These are phyloP conservation scores for Atethmia centrago DNA, from an alignment of 2,888 invertebrate species.

Conservation along the genomic window DNA sequence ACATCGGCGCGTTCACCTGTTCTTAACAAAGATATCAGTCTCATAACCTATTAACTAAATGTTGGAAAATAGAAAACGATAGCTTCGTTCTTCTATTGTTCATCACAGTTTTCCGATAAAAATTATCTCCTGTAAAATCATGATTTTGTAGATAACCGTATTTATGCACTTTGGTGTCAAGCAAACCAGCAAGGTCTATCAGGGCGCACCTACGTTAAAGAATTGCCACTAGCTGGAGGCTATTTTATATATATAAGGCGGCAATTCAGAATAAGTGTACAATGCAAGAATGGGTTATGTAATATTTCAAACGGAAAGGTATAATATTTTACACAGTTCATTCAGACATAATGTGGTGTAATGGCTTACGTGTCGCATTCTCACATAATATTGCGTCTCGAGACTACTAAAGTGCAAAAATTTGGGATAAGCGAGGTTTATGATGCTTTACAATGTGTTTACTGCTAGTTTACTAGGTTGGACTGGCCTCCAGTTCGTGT, in stretches of 20 bases:
- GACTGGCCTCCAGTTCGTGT: background rate
- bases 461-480: too few relatives aligned
- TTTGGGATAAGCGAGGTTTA: constrained; percentile 37
- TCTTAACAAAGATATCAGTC: too few relatives aligned
- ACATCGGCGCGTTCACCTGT: too few relatives aligned
- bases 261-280: background rate
- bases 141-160: too few relatives aligned
- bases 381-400: constrained; percentile 23
- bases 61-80: too few relatives aligned
- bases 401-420: constrained; percentile 37
- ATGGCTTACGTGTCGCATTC: constrained; percentile 29
- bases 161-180: too few relatives aligned
- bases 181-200: too few relatives aligned
- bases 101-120: too few relatives aligned
- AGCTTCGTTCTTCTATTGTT: too few relatives aligned
- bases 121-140: too few relatives aligned
- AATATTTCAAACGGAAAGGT: constrained; percentile 27
- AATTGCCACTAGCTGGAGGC: background rate
- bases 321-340: constrained; percentile 35
- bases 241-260: background rate
- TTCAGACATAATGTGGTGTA: constrained; percentile 34
- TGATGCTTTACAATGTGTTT: constrained; percentile 38
- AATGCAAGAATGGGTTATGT: constrained; percentile 30
- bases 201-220: background rate
- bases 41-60: too few relatives aligned